Percentiles rank a stretch among this genome's conserved stretches.
phyloP scores from a whole-genome alignment of 1,140 invertebrate species.

The Cherax quadricarinatus region DNA sequence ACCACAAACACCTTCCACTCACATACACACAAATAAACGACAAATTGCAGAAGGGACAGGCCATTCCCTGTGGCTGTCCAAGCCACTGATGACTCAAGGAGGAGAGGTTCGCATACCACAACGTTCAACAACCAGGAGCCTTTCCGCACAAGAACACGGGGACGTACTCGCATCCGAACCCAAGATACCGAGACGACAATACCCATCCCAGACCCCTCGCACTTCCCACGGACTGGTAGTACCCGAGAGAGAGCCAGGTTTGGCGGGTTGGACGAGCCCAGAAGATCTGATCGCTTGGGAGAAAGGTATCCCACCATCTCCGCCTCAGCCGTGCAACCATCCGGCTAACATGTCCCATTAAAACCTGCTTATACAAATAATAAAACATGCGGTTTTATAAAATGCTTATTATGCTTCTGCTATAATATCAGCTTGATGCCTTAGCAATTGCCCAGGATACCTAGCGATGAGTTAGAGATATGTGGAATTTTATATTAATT shows the following conservation, averaged over 20 bases:
- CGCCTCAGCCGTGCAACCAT: not conserved
- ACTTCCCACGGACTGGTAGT: not conserved
- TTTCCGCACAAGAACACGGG: not conserved
- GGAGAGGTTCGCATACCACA: not conserved
- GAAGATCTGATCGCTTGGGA: not conserved
- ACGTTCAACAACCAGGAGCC: not conserved
- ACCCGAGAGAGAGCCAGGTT: not conserved
- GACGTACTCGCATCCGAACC: not conserved
- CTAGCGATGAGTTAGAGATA: not conserved
- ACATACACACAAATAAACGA: not conserved
- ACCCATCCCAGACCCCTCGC: not conserved
- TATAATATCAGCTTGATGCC: not conserved
- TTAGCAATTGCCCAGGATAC: not conserved
- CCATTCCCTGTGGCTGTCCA: not conserved
- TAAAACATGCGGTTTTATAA: not conserved
- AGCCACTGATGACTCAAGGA: not conserved
- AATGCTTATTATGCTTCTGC: not conserved
- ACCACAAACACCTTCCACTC: not conserved
- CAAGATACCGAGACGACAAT: not conserved
- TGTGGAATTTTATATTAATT: too few species aligned
- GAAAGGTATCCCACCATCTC: not conserved
- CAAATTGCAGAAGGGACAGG: not conserved
- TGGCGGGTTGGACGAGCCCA: not conserved
- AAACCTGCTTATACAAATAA: not conserved
- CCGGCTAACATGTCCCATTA: not conserved